Evolutionary conservation across 92 coral and sea anemone species (phyloP).

Genomic region (Galaxea fascicularis): DNA sequence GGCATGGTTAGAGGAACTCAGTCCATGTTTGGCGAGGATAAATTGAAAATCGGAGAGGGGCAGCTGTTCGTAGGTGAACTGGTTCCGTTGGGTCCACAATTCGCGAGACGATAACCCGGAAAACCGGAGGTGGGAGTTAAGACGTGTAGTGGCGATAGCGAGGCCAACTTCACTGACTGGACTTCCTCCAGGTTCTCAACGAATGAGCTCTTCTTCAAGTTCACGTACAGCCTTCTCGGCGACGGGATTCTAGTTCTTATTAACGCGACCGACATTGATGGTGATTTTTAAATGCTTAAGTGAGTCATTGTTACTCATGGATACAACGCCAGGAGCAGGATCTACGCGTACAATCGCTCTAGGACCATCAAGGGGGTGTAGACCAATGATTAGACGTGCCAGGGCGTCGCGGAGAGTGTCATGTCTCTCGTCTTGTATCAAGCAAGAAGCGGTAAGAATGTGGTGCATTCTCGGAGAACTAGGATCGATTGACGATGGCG

Average conservation of each 20-base stretch:
- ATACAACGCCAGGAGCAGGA: constrained; percentile 58
- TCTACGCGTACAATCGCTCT: constrained; percentile 61
- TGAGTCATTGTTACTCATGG: constrained; percentile 1
- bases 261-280: constrained; percentile 1
- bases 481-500: constrained; percentile 58
- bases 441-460: constrained; percentile 53
- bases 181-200: not conserved
- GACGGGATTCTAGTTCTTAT: too few relatives aligned
- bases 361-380: constrained; percentile 62
- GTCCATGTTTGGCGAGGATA: too few relatives aligned
- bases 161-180: constrained; percentile 32
- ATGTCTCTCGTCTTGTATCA: constrained; percentile 52
- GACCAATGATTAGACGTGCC: constrained; percentile 43
- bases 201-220: too few relatives aligned
- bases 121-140: too few relatives aligned
- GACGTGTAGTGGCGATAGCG: constrained; percentile 31
- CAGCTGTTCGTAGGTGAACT: constrained; percentile 42
- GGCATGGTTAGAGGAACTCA: too few relatives aligned
- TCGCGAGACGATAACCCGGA: constrained; percentile 37
- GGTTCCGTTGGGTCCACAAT: constrained; percentile 40
- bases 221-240: too few relatives aligned
- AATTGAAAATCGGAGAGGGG: constrained; percentile 4
- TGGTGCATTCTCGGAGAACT: constrained; percentile 64
- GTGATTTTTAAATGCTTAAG: not conserved
- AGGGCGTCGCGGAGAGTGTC: too few relatives aligned